Base-by-base conservation (phyloP, 2,888 invertebrate species). In the Caenorhabditis uteleia region DNA sequence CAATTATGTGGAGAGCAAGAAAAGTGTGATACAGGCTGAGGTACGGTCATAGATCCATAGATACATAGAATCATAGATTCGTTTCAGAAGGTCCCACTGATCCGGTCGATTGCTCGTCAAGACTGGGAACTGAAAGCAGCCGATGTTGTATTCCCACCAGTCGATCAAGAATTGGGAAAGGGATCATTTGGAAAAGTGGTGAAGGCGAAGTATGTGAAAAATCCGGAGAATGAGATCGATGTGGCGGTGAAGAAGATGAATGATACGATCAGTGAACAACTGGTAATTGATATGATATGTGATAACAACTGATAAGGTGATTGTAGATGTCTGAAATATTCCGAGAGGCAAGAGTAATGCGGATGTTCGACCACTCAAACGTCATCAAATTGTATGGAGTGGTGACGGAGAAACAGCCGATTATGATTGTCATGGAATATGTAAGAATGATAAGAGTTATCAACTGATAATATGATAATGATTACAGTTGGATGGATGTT, bases 111-210 rank as follows among this genome's bases (percentile, higher is more conserved):
- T 2, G 7, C 23, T 3, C 18, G 45, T 2, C 31, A 21, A 18
- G 21, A 8, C 14, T 45, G 45, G 45, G 33, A 45, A 14, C 14
- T 45, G 3, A 2, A 2, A 4, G 16, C 6, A 4, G 7, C 20
- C 12, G 33, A 31, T 4, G 12, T 45, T 14, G 4, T 10, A 18
- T 5, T 45, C n/a, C n/a, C n/a, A n/a, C n/a, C n/a, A 25, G 8
- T 16, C 12, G 27, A 27, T 4, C 12, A 14, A 16, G 27, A 16
- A 21, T 10, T 45, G 20, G 45, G 45, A 29, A 45, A 45, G 33
- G 45, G 61, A 31, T 40, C 55, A 2, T 61, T 44, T 27, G 61
- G 61, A 20, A 45, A 45, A 29, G 61, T 61, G n/a, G 7, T 50
- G 6, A 55, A 55, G 26, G 61, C 26, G 29, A 55, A 40, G 16